Conservation (phyloP, 2,797 vertebrate genomes). For the Miichthys miiuy region DNA sequence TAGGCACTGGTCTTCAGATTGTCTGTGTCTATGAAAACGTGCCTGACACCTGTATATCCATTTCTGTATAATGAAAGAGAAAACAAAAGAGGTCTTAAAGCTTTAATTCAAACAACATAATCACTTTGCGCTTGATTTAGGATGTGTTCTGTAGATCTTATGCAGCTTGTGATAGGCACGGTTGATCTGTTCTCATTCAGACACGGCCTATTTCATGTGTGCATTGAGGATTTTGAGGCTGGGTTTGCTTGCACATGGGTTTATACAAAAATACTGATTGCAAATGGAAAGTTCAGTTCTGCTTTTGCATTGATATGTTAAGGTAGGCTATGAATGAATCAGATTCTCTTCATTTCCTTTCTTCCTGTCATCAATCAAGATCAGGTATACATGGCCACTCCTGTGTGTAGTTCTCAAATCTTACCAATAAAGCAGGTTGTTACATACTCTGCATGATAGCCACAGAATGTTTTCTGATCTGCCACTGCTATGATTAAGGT, state of each 20-base stretch:
- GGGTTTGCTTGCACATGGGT: conserved; percentile 40
- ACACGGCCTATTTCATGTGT: conserved; percentile 46
- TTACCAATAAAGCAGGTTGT: neutral
- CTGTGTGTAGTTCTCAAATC: neutral
- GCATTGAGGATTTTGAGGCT: conserved; percentile 41
- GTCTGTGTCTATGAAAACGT: neutral
- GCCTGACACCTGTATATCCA: neutral
- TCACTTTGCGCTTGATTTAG: conserved; percentile 23
- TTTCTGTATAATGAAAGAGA: neutral
- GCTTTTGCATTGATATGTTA: neutral
- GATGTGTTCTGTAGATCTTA: conserved; percentile 7
- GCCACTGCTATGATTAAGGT: neutral
- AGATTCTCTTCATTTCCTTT: no score
- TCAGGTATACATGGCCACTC: neutral
- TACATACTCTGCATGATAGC: no score
- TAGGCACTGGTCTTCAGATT: neutral
- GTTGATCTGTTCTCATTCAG: conserved; percentile 36
- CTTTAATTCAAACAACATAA: conserved; percentile 34
- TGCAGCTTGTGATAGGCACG: conserved; percentile 33
- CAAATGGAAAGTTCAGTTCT: neutral
- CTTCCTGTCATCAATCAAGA: neutral
- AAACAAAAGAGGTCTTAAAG: conserved; percentile 28
- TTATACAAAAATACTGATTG: conserved; percentile 20
- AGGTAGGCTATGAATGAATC: neutral
- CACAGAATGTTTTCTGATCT: neutral